A percentile compares a stretch with the other conserved stretches of the same genome.
Conservation (phyloP, 2,797 vertebrate species). For the Tympanoctomys barrerae region DNA sequence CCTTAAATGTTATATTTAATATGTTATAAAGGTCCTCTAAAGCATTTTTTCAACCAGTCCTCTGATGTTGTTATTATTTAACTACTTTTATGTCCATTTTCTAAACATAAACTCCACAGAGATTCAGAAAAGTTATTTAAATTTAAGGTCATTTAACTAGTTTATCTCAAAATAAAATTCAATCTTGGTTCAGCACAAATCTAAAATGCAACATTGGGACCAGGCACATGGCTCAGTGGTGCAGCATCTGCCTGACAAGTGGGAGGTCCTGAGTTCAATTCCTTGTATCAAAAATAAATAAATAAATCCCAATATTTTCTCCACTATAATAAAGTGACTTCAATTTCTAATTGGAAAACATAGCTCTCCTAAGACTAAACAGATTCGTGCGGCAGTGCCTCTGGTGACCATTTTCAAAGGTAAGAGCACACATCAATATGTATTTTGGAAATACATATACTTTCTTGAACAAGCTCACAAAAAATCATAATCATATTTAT, state of each 20-base stretch:
- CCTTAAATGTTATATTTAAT: constrained; percentile 48
- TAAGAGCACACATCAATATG: neutral
- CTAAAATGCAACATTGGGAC: neutral
- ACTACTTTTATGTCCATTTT: constrained; percentile 28
- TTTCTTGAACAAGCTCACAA: constrained; percentile 32
- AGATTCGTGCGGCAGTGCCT: neutral
- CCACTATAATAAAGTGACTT: constrained; percentile 9
- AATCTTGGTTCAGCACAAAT: neutral
- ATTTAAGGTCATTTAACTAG: neutral
- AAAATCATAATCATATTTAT: neutral
- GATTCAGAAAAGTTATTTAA: constrained; percentile 33
- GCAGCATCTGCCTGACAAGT: too few species aligned
- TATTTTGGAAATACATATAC: neutral
- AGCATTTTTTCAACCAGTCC: neutral
- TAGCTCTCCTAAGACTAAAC: neutral
- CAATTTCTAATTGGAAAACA: neutral
- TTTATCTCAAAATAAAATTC: constrained; percentile 20
- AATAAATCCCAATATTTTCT: neutral
- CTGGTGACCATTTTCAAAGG: neutral
- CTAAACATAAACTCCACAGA: neutral
- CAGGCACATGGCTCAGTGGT: too few species aligned
- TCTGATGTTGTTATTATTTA: neutral
- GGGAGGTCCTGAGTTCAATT: too few species aligned
- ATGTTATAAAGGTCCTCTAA: neutral
- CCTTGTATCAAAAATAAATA: too few species aligned